Evolutionary conservation across 35 echinoderm and acorn worm species (phyloP), one percentile per base, ranked within the genome.

Genomic region (Hemicentrotus pulcherrimus): DNA sequence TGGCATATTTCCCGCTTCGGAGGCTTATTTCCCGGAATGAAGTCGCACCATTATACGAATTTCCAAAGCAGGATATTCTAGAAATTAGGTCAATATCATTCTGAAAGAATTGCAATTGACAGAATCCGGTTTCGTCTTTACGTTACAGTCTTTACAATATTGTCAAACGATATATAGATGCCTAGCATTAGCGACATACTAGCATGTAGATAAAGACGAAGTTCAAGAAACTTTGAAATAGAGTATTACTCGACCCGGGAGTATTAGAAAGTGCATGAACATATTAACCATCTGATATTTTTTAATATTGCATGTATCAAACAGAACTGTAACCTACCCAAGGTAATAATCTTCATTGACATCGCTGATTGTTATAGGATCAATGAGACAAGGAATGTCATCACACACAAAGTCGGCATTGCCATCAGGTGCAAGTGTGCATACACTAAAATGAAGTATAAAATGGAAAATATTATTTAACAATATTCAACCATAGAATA

Each of bases 331-430:
- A 33, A 65, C 92, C 22, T 92, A 98, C 97, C 97, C 97, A 46
- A 94, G 46, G 47, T 91, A 86, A 46, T 91, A 86, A 15, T 91
- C 92, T 0, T 48, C 47, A 71, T 96, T 98, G 59, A 98, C 89
- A 14, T 71, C 46, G 13, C 61, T 50, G 32, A 96, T 95, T 6
- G 96, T 86, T 9, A 95, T 96, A 5, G 95, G 86, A 22, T 92
- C 61, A 30, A 98, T 91, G 28, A 98, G 92, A 94, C 97, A 98
- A n/a, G 61, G 32, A 46, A 87, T 96, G 31, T 95, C 32, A 9
- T 65, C 94, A 32, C 96, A 96, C 18, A 47, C 48, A 22, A 96
- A 88, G 12, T 78, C 86, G 58, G 94, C 86, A 32, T 86, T 58
- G 19, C 86, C 94, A 31, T 48, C 46, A 31, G 48, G 85, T 33